Conservation (phyloP, 2,797 vertebrate species). For the Scleropages formosus region DNA sequence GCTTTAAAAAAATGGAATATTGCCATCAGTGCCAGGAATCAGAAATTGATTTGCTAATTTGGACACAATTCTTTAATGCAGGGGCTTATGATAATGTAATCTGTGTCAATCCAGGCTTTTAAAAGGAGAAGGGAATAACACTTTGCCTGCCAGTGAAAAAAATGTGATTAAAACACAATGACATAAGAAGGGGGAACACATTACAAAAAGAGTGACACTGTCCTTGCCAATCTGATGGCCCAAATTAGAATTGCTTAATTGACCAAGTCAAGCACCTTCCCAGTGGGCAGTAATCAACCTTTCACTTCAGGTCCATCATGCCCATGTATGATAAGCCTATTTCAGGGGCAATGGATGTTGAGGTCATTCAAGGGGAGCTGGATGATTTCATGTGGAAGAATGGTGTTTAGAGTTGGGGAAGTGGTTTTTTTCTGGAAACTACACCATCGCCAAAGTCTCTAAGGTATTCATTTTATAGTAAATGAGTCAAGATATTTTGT, state of each 20-base stretch:
- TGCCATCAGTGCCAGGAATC: background rate
- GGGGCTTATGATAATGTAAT: conserved; percentile 22
- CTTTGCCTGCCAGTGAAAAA: background rate
- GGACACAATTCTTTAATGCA: background rate
- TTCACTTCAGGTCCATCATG: conserved; percentile 24
- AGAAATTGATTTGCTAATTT: conserved; percentile 31
- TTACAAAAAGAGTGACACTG: conserved; percentile 32
- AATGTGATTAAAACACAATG: conserved; percentile 22
- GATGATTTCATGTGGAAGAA: too few relatives aligned
- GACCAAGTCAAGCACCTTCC: conserved; percentile 41
- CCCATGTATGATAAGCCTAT: conserved; percentile 43
- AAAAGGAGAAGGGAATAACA: background rate
- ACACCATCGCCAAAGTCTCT: too few relatives aligned
- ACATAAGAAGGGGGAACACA: conserved; percentile 3
- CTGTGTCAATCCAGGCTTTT: conserved; percentile 7
- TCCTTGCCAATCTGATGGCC: conserved; percentile 36
- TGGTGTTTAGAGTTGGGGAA: too few relatives aligned
- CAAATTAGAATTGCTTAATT: conserved; percentile 50
- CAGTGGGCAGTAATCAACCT: conserved; percentile 27
- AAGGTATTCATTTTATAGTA: too few relatives aligned
- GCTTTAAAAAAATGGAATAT: conserved; percentile 25
- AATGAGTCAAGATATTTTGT: too few relatives aligned
- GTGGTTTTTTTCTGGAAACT: too few relatives aligned
- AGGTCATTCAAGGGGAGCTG: background rate
- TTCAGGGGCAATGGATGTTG: background rate